Conservation (phyloP, 2,888 invertebrate species). For the Sclerodermus sp. region DNA sequence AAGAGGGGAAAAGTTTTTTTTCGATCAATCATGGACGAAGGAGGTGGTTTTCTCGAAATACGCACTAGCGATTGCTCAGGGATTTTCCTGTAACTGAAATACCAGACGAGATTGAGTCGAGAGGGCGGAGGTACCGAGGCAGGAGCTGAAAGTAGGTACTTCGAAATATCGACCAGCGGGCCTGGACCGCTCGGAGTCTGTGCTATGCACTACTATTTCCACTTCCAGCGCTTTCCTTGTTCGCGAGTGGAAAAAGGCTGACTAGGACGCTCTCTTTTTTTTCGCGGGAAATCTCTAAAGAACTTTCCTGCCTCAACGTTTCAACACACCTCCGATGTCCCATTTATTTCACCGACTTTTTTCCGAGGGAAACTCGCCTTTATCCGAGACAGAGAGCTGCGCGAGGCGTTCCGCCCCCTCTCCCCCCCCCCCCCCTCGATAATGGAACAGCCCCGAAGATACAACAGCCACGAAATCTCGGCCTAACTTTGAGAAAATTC, state of each 20-base stretch:
- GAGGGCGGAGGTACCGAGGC: conserved; percentile 8
- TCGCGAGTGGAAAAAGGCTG: conserved; percentile 32
- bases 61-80: too few relatives aligned
- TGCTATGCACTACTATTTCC: conserved; percentile 38
- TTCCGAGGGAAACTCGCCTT: background rate
- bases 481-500: too few relatives aligned
- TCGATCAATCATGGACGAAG: too few relatives aligned
- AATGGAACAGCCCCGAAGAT: too few relatives aligned
- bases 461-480: too few relatives aligned
- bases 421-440: too few relatives aligned
- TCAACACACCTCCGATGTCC: background rate
- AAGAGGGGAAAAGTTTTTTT: too few relatives aligned
- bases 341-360: background rate
- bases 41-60: too few relatives aligned
- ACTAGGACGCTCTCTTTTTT: conserved; percentile 15
- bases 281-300: conserved; percentile 1
- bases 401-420: too few relatives aligned
- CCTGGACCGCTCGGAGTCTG: conserved; percentile 42
- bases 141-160: conserved; percentile 50
- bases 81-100: too few relatives aligned
- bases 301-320: background rate
- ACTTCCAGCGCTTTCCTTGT: conserved; percentile 38
- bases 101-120: conserved; percentile 1
- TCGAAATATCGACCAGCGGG: conserved; percentile 50
- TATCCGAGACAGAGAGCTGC: background rate